phyloP scores from a whole-genome alignment of 2,888 invertebrate species.

The Acronicta leporina region DNA sequence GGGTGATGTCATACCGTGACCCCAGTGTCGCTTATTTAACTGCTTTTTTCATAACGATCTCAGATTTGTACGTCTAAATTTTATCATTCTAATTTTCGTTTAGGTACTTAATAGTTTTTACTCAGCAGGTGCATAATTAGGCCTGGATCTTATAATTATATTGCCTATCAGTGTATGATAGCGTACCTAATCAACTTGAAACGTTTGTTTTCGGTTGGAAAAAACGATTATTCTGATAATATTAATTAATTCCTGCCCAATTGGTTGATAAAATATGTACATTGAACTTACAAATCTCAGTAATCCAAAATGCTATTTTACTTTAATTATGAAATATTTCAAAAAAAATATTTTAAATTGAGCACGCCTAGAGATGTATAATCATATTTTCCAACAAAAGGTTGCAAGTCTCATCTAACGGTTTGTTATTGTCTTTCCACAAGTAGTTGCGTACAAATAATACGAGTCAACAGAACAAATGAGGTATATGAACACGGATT shows the following conservation, averaged over 20 bases:
- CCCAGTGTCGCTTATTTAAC: conserved; percentile 64
- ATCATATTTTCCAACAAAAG: conserved; percentile 2
- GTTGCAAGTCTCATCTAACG: conserved; percentile 38
- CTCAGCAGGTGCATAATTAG: conserved; percentile 1
- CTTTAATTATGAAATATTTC: too few relatives aligned
- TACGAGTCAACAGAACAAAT: conserved; percentile 51
- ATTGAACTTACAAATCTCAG: not conserved
- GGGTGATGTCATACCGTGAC: conserved; percentile 73
- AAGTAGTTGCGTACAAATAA: conserved; percentile 43
- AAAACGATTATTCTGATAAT: conserved; percentile 36
- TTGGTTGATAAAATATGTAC: not conserved
- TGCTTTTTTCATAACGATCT: conserved; percentile 25
- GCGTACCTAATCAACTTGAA: conserved; percentile 41
- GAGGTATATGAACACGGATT: conserved; percentile 66
- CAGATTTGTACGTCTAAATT: not conserved
- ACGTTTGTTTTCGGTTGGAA: conserved; percentile 40
- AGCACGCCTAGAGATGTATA: too few relatives aligned
- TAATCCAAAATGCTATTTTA: not conserved
- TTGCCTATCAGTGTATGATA: conserved; percentile 48
- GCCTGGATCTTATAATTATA: conserved; percentile 39
- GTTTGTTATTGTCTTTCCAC: conserved; percentile 52
- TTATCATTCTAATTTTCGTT: not conserved
- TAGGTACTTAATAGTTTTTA: conserved; percentile 1
- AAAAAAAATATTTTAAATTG: too few relatives aligned
- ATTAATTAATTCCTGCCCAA: conserved; percentile 30